A percentile compares a stretch with the other conserved stretches of the same genome.
Evolutionary conservation across 2,113 vertebrate genomes (phyloP).

Genomic region (Egretta garzetta): DNA sequence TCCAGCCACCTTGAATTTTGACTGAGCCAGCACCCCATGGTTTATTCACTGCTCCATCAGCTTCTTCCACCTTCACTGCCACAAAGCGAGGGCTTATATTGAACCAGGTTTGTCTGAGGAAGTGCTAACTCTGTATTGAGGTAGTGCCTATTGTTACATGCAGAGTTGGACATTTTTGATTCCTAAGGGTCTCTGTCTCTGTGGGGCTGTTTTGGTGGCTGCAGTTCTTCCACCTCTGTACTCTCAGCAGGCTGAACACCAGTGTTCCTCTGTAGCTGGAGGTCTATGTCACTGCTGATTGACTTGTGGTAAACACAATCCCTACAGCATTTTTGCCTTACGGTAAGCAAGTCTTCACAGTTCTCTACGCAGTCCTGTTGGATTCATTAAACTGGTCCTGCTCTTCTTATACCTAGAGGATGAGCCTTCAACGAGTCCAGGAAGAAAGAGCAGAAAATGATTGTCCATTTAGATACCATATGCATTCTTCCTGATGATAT

Average conservation of each 20-base stretch:
- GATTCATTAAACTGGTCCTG: not conserved
- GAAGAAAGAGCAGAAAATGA: not conserved
- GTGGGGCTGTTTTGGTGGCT: not conserved
- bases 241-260: not conserved
- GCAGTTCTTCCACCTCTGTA: not conserved
- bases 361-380: not conserved
- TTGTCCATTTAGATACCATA: not conserved
- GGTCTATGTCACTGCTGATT: not conserved
- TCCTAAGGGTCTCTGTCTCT: not conserved
- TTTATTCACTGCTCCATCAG: not conserved
- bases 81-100: not conserved
- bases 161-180: not conserved
- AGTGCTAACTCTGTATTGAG: not conserved
- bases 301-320: not conserved
- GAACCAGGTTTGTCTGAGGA: not conserved
- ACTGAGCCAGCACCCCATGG: not conserved
- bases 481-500: not conserved
- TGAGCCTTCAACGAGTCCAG: not conserved
- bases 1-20: not conserved
- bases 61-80: not conserved
- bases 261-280: not conserved
- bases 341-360: not conserved
- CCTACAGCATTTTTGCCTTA: not conserved
- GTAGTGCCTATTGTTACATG: not conserved
- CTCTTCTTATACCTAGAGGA: not conserved